These are phyloP conservation scores for Festucalex cinctus DNA, from an alignment of 2,113 vertebrate genomes.

Conservation along the genomic window DNA sequence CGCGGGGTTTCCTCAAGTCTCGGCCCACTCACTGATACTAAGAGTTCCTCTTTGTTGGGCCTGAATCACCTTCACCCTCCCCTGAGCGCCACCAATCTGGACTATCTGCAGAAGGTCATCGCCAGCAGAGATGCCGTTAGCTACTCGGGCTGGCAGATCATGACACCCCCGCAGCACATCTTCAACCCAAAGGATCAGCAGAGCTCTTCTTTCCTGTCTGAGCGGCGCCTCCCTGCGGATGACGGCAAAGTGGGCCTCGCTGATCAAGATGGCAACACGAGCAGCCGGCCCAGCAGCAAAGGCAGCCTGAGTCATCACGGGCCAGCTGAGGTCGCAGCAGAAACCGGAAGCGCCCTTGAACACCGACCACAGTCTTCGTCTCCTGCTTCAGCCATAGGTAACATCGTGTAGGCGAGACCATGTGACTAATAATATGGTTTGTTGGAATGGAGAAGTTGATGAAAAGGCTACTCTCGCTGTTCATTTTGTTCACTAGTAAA, in stretches of 20 bases:
- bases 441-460: not conserved
- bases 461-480: no score
- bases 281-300: constrained; percentile 89
- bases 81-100: constrained; percentile 87
- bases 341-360: constrained; percentile 83
- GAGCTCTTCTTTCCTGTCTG: constrained; percentile 64
- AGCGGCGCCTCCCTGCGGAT: constrained; percentile 77
- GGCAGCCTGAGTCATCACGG: constrained; percentile 83
- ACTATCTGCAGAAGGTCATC: constrained; percentile 88
- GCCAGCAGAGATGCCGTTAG: constrained; percentile 83
- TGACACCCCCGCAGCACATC: constrained; percentile 87
- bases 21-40: constrained; percentile 76
- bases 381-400: constrained; percentile 92
- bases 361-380: constrained; percentile 87
- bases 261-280: constrained; percentile 84
- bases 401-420: not conserved
- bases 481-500: no score
- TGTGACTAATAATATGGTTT: not conserved
- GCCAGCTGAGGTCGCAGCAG: constrained; percentile 82
- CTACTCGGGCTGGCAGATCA: constrained; percentile 95
- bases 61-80: constrained; percentile 86
- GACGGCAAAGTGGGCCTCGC: constrained; percentile 83
- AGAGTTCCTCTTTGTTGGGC: constrained; percentile 84
- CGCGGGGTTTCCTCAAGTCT: constrained; percentile 86
- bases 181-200: constrained; percentile 83